phyloP scores from a whole-genome alignment of 2,888 invertebrate genomes.

The Drosophila kambysellisi region DNA sequence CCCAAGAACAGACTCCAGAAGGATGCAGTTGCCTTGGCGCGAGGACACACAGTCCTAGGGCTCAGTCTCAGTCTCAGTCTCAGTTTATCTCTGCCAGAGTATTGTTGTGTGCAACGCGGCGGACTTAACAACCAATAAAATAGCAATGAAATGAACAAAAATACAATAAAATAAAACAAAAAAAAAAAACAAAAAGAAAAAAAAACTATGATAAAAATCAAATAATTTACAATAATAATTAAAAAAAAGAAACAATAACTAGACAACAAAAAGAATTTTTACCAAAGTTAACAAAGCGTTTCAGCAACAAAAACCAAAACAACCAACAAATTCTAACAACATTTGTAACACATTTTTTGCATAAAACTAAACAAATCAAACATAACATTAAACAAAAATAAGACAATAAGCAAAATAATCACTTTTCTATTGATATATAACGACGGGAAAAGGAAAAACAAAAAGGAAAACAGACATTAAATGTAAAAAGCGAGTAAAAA shows the following conservation, averaged over 20 bases:
- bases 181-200: constrained; percentile 3
- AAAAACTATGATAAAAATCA: constrained; percentile 34
- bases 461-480: constrained; percentile 9
- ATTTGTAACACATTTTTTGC: constrained; percentile 63
- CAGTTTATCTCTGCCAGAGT: constrained; percentile 81
- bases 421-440: constrained; percentile 45
- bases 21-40: constrained; percentile 70
- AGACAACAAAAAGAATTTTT: constrained; percentile 70
- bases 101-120: constrained; percentile 81
- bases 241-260: constrained; percentile 57
- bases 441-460: neutral
- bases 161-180: constrained; percentile 15
- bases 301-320: constrained; percentile 65
- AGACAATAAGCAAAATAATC: constrained; percentile 38
- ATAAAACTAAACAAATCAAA: constrained; percentile 29
- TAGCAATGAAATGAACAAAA: constrained; percentile 27
- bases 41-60: constrained; percentile 38
- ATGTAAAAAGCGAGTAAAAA: constrained; percentile 25
- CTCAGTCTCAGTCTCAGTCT: constrained; percentile 54
- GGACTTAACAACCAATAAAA: constrained; percentile 54
- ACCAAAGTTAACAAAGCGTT: constrained; percentile 78
- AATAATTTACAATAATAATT: constrained; percentile 45
- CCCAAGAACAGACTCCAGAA: constrained; percentile 42
- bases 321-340: constrained; percentile 33
- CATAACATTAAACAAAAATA: constrained; percentile 16